phyloP scores from a whole-genome alignment of 2,888 invertebrate species.

The Melanostoma scalare region DNA sequence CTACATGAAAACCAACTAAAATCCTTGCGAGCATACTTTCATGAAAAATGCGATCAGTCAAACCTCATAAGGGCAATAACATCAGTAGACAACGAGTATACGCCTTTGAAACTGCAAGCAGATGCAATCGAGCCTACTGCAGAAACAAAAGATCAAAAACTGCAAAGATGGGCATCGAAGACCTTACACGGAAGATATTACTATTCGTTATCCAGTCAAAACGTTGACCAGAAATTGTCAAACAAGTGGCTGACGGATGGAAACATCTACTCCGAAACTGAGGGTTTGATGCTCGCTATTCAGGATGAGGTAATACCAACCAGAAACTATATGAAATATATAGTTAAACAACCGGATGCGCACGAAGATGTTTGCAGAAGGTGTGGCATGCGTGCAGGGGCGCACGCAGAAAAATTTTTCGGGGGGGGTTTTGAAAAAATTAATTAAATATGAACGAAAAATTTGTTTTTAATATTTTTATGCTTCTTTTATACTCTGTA shows the following conservation, averaged over 20 bases:
- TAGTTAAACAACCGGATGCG: no score
- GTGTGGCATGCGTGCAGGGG: no score
- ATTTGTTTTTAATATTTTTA: no score
- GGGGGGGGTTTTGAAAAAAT: no score
- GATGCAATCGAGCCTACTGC: neutral
- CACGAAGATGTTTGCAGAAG: neutral
- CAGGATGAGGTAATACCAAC: conserved; percentile 23
- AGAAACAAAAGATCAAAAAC: neutral
- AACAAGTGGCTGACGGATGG: conserved; percentile 4
- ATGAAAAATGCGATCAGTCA: no score
- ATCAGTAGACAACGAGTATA: neutral
- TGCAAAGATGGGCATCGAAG: neutral
- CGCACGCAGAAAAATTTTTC: no score
- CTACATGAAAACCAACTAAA: conserved; percentile 7
- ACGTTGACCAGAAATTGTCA: conserved; percentile 19
- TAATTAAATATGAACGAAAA: no score
- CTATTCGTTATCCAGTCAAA: neutral
- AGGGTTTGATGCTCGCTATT: neutral
- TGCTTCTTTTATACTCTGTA: no score
- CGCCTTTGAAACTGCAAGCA: neutral
- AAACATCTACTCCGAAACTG: neutral
- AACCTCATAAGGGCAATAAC: neutral
- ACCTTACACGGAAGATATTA: conserved; percentile 16
- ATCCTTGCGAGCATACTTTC: neutral
- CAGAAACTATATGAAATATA: conserved; percentile 2